Base-by-base conservation (phyloP, 2,888 invertebrate species). In the Nemapogon koenigi region DNA sequence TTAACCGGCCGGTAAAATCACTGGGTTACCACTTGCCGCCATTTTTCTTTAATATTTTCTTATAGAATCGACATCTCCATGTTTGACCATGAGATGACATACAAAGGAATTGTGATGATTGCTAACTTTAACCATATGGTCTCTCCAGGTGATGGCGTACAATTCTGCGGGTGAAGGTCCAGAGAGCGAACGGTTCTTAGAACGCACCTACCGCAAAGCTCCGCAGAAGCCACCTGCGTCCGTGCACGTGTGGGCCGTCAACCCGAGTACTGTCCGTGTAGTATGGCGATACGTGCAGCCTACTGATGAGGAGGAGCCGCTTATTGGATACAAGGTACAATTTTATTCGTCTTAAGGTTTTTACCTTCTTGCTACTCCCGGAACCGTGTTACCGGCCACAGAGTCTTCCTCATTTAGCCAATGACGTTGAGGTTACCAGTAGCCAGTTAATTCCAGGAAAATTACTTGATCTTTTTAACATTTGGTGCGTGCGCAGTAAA, bases 131-230 rank as follows among this genome's bases (percentile, higher is more conserved):
- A 22, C 10, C 6, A 22, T 22, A 22, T 22, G 6, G 22, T 22
- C 4, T 33, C 13, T n/a, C 6, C 39, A 78, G 78, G 78, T 93
- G 2, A 96, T 97, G 94, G 96, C 94, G 0, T 97, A 93, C 57
- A 97, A 97, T 75, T 86, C 91, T 0, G 97, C 97, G 3, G 97
- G 97, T 2, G 95, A 95, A 65, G 97, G 97, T 3, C 94, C 95
- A 0, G 96, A 97, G 62, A 95, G 95, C 71, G 95, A 96, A 78
- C 82, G 91, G 28, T 93, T 84, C 59, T 70, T 90, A 45, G 93
- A 94, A 65, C 85, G 94, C 42, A 94, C 94, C 7, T 94, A 86
- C 67, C 86, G 92, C 38, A 92, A 91, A 71, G 94, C 97, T 3
- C 97, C 97, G 0, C 91, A 94, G 59, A 93, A 94, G 65, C 95